Conservation (phyloP, 2,888 invertebrate species). For the Drosophila seclusa region DNA sequence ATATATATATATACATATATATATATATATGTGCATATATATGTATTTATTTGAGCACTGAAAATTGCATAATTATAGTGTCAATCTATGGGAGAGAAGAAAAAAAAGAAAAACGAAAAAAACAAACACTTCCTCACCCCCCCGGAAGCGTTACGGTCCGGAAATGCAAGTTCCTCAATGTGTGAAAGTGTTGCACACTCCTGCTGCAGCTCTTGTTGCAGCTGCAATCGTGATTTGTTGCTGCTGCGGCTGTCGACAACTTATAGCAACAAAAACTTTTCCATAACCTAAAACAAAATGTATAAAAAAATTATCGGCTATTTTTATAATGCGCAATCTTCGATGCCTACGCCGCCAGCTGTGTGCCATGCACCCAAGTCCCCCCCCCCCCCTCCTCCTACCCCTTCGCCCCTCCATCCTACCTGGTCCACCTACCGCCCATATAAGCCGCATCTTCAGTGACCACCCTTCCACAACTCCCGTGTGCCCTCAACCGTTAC, state of each 20-base stretch:
- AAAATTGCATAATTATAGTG: conserved; percentile 55
- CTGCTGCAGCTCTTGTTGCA: conserved; percentile 33
- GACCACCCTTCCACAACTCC: neutral
- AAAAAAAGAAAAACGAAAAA: neutral
- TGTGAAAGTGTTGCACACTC: conserved; percentile 66
- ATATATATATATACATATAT: neutral
- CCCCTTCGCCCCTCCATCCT: neutral
- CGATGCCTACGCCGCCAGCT: conserved; percentile 64
- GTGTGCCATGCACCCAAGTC: conserved; percentile 60
- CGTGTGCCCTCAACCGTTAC: neutral
- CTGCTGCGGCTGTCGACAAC: conserved; percentile 37
- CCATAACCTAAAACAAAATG: conserved; percentile 66
- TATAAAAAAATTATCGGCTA: conserved; percentile 58
- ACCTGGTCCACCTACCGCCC: conserved; percentile 29
- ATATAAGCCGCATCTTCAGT: conserved; percentile 46
- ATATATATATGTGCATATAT: neutral
- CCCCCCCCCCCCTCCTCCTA: conserved; percentile 4
- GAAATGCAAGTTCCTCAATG: conserved; percentile 57
- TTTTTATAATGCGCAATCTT: conserved; percentile 71
- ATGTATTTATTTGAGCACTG: conserved; percentile 3
- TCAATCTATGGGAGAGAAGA: neutral
- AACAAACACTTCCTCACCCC: conserved; percentile 20
- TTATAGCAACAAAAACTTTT: conserved; percentile 58
- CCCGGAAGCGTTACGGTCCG: conserved; percentile 51
- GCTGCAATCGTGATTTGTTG: conserved; percentile 54